A percentile compares a stretch with the other conserved stretches of the same genome.
Conservation (phyloP, 2,113 vertebrate species). For the Cryptomyrus ogoouensis region DNA sequence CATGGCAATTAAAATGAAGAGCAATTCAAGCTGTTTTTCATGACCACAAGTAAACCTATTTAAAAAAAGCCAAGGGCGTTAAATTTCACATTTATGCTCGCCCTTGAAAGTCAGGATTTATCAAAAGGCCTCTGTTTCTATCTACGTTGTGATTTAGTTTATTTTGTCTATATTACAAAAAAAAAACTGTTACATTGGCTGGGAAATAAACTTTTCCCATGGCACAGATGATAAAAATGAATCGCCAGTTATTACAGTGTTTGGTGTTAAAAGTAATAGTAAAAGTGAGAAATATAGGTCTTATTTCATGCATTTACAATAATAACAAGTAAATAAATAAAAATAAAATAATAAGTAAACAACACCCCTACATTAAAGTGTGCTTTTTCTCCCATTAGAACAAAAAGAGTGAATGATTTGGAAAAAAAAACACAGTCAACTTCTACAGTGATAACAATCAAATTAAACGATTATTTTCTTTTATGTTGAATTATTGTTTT, state of each 20-base stretch:
- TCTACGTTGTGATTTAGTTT: neutral
- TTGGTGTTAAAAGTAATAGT: neutral
- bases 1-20: neutral
- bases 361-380: neutral
- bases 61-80: neutral
- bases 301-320: neutral
- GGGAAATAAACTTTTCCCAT: conserved; percentile 4
- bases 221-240: neutral
- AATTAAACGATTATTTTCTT: neutral
- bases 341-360: neutral
- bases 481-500: neutral
- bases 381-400: neutral
- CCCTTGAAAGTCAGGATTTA: neutral
- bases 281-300: neutral
- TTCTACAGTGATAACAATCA: neutral
- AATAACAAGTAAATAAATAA: neutral
- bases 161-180: conserved; percentile 3
- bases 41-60: neutral
- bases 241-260: neutral
- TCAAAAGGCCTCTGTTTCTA: neutral
- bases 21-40: neutral
- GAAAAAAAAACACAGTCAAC: neutral
- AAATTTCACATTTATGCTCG: neutral
- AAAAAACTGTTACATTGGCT: neutral
- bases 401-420: neutral